Evolutionary conservation across 2,888 invertebrate genomes (phyloP), one percentile per base, ranked within the genome.

Genomic region (Microdon myrmicae): DNA sequence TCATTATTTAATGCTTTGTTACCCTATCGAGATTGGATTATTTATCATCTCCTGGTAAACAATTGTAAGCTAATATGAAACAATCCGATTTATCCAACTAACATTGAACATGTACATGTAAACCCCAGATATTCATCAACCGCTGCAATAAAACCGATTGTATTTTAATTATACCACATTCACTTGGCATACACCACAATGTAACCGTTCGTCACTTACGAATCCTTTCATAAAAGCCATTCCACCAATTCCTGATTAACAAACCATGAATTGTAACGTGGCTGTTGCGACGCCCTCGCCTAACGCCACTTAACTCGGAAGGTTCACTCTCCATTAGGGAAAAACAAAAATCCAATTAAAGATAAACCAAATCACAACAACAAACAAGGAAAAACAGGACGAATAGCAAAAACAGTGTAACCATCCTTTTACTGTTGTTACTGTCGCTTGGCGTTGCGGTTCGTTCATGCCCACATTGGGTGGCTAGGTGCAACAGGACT

Each of bases 351-450:
- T 47, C 39, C 55, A 39, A 55, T 41, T 55, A 34, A n/a, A 26
- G 47, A 26, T 41, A 38, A 41, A 19, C 12, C 29, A n/a, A 45
- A 19, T 12, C 31, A n/a, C 32, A 10, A 28, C 17, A 37, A n/a
- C 16, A 26, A 13, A 3, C 32, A 26, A n/a, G 3, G 8, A 29
- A 22, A 37, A 43, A 43, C 10, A 16, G 25, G 29, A n/a, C n/a
- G n/a, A n/a, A n/a, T n/a, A n/a, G n/a, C n/a, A 31, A 48, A 20
- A 48, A 53, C 47, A 53, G 43, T 58, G 47, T 53, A 64, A 64
- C 37, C 47, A 56, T 34, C 39, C 8, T 45, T 16, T 35, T 49
- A 20, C 29, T 47, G 28, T 34, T 45, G 38, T 47, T 37, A 20
- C 20, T 26, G 34, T 22, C 23, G 14, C 19, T 59, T 53, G n/a